These are phyloP conservation scores for Oscarella lobularis DNA, from an alignment of 37 sponge, comb jelly and placozoan species.

Conservation along the genomic window DNA sequence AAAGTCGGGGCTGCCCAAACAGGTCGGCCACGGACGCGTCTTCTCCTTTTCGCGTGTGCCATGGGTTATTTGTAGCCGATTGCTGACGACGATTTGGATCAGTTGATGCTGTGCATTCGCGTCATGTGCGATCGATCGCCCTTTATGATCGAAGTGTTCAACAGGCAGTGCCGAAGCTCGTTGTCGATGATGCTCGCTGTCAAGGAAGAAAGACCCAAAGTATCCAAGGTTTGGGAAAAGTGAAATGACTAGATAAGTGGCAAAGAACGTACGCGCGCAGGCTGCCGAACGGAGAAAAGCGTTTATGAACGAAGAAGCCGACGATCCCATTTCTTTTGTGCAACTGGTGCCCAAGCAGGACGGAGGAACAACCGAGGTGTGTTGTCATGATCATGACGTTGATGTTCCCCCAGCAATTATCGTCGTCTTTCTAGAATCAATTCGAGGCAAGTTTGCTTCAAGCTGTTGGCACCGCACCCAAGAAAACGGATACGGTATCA, in stretches of 20 bases:
- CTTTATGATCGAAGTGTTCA: conserved; percentile 60
- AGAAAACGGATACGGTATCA: conserved; percentile 30
- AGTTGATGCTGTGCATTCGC: conserved; percentile 70
- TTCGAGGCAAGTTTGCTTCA: conserved; percentile 75
- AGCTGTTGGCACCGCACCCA: conserved; percentile 29
- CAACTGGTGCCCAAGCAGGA: conserved; percentile 31
- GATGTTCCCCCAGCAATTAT: conserved; percentile 5
- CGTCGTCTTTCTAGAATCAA: conserved; percentile 21
- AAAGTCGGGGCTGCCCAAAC: conserved; percentile 73
- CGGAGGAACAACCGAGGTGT: conserved; percentile 52
- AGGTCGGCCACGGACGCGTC: conserved; percentile 29
- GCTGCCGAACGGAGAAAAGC: background rate
- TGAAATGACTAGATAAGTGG: background rate
- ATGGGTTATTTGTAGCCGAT: conserved; percentile 36
- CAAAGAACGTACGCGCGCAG: background rate
- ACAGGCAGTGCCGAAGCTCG: conserved; percentile 38
- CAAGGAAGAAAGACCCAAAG: conserved; percentile 13
- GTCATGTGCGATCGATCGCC: conserved; percentile 52
- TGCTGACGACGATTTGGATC: conserved; percentile 81
- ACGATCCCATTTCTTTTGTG: conserved; percentile 65
- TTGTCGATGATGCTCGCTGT: conserved; percentile 40
- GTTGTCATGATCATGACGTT: background rate
- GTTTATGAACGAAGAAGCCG: conserved; percentile 25
- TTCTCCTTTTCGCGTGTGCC: conserved; percentile 5
- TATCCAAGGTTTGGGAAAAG: background rate